Conservation (phyloP, 2,888 invertebrate genomes). For the Dicyrtoma fusca region DNA sequence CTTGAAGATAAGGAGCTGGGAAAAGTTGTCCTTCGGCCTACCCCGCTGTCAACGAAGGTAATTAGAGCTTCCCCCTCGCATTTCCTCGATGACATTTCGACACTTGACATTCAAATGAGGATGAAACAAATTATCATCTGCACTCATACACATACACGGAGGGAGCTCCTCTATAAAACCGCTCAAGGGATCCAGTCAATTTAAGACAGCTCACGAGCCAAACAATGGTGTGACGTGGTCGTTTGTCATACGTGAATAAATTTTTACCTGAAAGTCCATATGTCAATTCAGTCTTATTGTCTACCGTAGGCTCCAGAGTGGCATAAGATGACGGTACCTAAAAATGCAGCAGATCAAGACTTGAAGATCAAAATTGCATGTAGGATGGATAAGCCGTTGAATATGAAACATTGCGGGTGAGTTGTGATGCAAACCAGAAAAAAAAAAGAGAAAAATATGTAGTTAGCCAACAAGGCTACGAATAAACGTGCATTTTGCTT, state of each 20-base stretch:
- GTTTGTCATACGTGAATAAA: too few species aligned
- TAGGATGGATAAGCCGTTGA: slow-evolving; percentile 97
- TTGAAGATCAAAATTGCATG: slow-evolving; percentile 96
- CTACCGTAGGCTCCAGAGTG: slow-evolving; percentile 82
- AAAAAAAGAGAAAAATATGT: neutral
- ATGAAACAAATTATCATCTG: too few species aligned
- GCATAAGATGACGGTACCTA: slow-evolving; percentile 96
- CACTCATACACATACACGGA: too few species aligned
- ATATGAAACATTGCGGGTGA: slow-evolving; percentile 98
- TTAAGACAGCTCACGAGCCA: too few species aligned
- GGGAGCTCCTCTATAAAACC: too few species aligned
- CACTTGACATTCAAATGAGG: too few species aligned
- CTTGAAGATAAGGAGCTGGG: slow-evolving; percentile 98
- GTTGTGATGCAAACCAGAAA: slow-evolving; percentile 52
- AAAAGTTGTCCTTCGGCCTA: slow-evolving; percentile 85
- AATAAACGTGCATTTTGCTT: neutral
- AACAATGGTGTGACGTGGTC: too few species aligned
- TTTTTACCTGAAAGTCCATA: neutral
- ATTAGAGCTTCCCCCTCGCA: too few species aligned
- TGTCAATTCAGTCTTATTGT: neutral
- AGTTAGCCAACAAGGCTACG: too few species aligned
- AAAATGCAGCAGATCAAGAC: slow-evolving; percentile 94
- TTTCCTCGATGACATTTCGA: too few species aligned
- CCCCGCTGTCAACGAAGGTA: slow-evolving; percentile 84
- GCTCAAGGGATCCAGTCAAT: too few species aligned